phyloP scores from a whole-genome alignment of 2,113 vertebrate genomes.

The Glaucomys volans region DNA sequence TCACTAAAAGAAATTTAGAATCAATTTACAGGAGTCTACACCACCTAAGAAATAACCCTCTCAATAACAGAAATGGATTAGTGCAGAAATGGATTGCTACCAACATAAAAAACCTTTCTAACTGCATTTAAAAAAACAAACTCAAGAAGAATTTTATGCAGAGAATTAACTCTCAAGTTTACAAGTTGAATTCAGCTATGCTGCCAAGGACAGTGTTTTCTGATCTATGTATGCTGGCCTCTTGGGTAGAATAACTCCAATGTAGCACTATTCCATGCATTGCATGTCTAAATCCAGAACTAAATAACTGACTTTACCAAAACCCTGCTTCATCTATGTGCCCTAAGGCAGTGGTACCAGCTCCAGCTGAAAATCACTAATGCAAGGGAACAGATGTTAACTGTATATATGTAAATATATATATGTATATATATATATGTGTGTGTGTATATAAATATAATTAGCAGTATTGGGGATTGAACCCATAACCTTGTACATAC shows the following conservation, averaged over 20 bases:
- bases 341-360: not conserved
- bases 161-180: not conserved
- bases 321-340: not conserved
- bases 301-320: not conserved
- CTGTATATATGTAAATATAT: not conserved
- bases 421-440: not conserved
- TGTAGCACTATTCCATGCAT: not conserved
- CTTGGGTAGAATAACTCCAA: not conserved
- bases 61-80: not conserved
- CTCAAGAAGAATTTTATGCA: not conserved
- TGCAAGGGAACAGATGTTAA: not conserved
- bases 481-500: no score
- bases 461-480: no score
- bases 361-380: not conserved
- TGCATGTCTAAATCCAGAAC: not conserved
- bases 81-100: not conserved
- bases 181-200: not conserved
- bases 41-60: not conserved
- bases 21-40: not conserved
- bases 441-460: no score
- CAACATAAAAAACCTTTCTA: not conserved
- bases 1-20: not conserved
- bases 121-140: not conserved
- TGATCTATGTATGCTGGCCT: not conserved
- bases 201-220: not conserved